Base-by-base conservation (phyloP, 2,797 vertebrate genomes). In the Spinus olivaceus region DNA sequence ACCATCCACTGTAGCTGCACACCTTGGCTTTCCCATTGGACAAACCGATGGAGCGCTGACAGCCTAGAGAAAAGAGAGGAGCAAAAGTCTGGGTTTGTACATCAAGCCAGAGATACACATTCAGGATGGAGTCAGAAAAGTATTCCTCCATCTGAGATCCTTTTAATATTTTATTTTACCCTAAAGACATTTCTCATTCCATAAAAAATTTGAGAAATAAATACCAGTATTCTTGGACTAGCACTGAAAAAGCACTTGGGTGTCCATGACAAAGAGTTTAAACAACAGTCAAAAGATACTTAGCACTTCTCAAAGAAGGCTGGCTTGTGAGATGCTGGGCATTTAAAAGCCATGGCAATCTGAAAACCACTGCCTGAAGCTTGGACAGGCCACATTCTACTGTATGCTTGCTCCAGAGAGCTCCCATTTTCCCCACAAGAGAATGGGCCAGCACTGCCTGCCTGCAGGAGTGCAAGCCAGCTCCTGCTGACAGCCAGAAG, bases 1-100 rank as follows among this genome's bases (percentile, higher is more conserved):
- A 99, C 99, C 99, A 99, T 72, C 99, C 99, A 27, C 99, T 99
- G 97, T 99, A 99, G 96, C 97, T 98, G 96, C 99, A 99, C 33
- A 99, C 99, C 94, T 99, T 99, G 88, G 99, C 99, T 91, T 99
- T 99, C 70, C 99, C 99, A 47, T 97, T 98, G 95, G 99, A 98
- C 66, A 99, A 97, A 44, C 99, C 99, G 35, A 99, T 99, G 28
- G 98, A 98, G 81, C 98, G 98, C 92, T 99, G 99, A 93, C 99
- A 99, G 44, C 99, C 99, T 99, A 96, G 65, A 81, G 76, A 79
- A 85, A 69, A 91, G 70, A 94, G 44, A 86, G 63, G 12, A 27
- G 23, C 24, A 57, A 37, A 83, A 53, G 37, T 63, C 66, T 53
- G 28, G 4, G 20, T 92, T 85, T 79, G 47, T 24, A 81, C 22